Evolutionary conservation across 2,113 vertebrate genomes (phyloP), one percentile per base, ranked within the genome.

Genomic region (Poecilia latipinna): DNA sequence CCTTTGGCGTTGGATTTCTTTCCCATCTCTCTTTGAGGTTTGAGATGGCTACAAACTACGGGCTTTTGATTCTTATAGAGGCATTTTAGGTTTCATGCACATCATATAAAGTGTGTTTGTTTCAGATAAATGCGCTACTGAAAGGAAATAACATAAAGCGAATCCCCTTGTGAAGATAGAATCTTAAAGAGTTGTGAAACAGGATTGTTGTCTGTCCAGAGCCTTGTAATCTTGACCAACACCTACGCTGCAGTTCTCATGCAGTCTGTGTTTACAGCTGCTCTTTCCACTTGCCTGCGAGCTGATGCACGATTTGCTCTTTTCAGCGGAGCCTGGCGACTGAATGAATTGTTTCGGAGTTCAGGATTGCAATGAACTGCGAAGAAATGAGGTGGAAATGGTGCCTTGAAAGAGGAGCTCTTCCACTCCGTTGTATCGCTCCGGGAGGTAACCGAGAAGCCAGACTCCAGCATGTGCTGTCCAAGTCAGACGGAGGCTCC

Each of bases 361-460:
- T 68, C 42, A 67, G 44, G 80, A 83, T 74, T 74, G 75, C 75
- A 81, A 71, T 73, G 74, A 75, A 77, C 86, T 83, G 77, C 79
- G 77, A 85, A 86, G 74, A 87, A 91, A 91, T 79, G 78, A 71
- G 74, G 79, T 81, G 83, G 88, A 90, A 86, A 77, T 63, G 71
- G 69, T 76, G 77, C 77, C 68, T 74, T 85, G 85, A 86, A 84
- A 89, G 81, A 80, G 4, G 60, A 83, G 67, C 80, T 80, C 85
- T 93, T 93, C 91, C 91, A 90, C 91, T 92, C 90, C 74, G 62
- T 42, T 88, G 90, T 85, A 54, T 86, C 57, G 88, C 93, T 89
- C 28, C 51, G 85, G 91, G 87, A 81, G 76, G 80, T 79, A 79
- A 89, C 78, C 48, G 61, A 69, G 70, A 74, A 74, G 74, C 75